phyloP scores from a whole-genome alignment of 2,797 vertebrate species.

The Nasua narica region DNA sequence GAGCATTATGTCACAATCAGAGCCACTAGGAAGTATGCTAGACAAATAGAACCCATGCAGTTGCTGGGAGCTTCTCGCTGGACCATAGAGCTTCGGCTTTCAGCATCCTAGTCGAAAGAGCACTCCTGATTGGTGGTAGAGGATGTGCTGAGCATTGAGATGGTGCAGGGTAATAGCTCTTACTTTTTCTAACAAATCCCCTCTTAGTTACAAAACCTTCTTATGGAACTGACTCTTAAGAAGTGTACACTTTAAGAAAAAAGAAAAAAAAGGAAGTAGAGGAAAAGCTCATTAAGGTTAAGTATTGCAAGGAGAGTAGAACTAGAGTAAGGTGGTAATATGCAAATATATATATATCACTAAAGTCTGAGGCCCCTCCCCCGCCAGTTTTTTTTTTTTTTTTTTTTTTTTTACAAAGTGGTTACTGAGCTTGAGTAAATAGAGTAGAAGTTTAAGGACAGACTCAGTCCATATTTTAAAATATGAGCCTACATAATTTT shows the following conservation, averaged over 20 bases:
- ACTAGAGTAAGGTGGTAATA: not conserved
- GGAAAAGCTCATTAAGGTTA: not conserved
- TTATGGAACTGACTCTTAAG: not conserved
- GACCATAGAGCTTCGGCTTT: conserved; percentile 7
- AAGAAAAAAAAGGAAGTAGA: not conserved
- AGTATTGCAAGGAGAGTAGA: not conserved
- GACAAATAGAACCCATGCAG: not conserved
- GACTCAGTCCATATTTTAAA: not conserved
- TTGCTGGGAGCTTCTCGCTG: not conserved
- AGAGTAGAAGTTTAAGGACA: not conserved
- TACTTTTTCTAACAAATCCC: not conserved
- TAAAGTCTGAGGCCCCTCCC: not conserved
- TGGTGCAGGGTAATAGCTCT: not conserved
- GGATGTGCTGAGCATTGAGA: not conserved
- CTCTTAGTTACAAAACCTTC: not conserved
- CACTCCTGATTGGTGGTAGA: conserved; percentile 50
- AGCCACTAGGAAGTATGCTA: not conserved
- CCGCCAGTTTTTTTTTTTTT: no score
- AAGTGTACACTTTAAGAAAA: not conserved
- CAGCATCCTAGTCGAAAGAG: not conserved
- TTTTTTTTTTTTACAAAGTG: not conserved
- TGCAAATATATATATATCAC: not conserved
- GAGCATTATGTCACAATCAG: not conserved
- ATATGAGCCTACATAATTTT: not conserved
- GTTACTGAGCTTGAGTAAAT: not conserved